Base-by-base conservation (phyloP, 2,113 vertebrate genomes). In the Amazona guildingii region DNA sequence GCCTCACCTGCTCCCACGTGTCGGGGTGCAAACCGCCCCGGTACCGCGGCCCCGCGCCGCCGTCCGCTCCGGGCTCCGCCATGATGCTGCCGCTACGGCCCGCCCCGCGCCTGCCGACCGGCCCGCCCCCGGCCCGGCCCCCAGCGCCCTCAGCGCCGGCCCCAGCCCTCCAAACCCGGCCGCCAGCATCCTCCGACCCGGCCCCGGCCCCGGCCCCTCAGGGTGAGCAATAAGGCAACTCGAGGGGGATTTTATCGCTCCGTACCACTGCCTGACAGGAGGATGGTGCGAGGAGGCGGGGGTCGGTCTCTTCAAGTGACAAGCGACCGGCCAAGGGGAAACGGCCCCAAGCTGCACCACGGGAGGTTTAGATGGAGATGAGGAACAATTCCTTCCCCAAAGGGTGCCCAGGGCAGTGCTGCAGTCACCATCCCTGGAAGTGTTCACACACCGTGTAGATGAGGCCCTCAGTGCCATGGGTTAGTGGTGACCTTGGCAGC, bases 1-100 rank as follows among this genome's bases (percentile, higher is more conserved):
- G 77, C 73, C 91, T 94, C 89, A 95, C 95, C 92, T 95, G 41
- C 76, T 96, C 92, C 18, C 18, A 96, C 3, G 55, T 95, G 31
- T 90, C 94, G n/a, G 92, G 86, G 43, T 86, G 43, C 25, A 96
- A 41, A 37, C 86, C 94, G 3, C 83, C 67, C 79, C 86, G 92
- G 89, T 95, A 96, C 23, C 94, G 21, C 35, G 88, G 2, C 3
- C 4, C 64, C 49, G 13, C 2, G 2, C 7, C n/a, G 2, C 51
- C 75, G 2, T 11, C 35, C 31, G 1, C 2, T 10, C 23, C 78
- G 31, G 8, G 1, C 54, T 70, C 95, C 95, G 94, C 95, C 95
- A 96, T 95, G 59, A 39, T 61, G 54, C 70, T 2, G 55, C 27
- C 2, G 41, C 64, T 6, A 21, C 33, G 10, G 29, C 7, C 54